Base-by-base conservation (phyloP, 2,888 invertebrate genomes). In the Drosophila robusta region DNA sequence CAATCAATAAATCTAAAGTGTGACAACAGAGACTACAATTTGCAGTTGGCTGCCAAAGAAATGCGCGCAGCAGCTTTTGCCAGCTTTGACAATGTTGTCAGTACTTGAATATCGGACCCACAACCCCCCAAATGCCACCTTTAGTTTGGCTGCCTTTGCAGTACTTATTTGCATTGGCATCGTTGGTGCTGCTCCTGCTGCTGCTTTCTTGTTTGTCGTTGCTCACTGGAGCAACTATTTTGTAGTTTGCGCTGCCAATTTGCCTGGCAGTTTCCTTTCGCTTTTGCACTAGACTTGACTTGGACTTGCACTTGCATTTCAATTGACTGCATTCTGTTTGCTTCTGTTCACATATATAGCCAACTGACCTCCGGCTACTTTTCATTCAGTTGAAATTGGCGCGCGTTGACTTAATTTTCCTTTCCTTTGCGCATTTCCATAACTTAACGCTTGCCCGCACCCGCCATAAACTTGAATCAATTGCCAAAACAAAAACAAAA, bases 1-100 rank as follows among this genome's bases (percentile, higher is more conserved):
- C 80, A 85, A 85, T 87, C 85, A 87, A 85, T 85, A 85, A 80
- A 80, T 83, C 87, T 82, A 62, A 80, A 85, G 83, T 85, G 85
- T 76, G 71, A 83, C 80, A 68, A 60, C 61, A 52, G 67, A 67
- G 68, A 57, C 46, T 39, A 69, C 49, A 68, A 49, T 54, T 47
- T 47, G 58, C 39, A 58, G 46, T 66, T 44, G 50, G 32, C 42
- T 50, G 49, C 47, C 65, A 66, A 79, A 63, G 71, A 63, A 70
- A 57, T 29, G 54, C 57, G 55, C 51, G 61, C 50, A 14, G 49
- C 47, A n/a, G 45, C 39, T 51, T 63, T 63, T 47, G 42, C 38
- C 24, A 16, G 54, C 72, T 72, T 76, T 76, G 75, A 76, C 76
- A 75, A 64, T 57, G 63, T 68, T 75, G 71, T 76, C 72, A 50